Base-by-base conservation (phyloP, 2,113 vertebrate species). In the Brachirus orientalis region DNA sequence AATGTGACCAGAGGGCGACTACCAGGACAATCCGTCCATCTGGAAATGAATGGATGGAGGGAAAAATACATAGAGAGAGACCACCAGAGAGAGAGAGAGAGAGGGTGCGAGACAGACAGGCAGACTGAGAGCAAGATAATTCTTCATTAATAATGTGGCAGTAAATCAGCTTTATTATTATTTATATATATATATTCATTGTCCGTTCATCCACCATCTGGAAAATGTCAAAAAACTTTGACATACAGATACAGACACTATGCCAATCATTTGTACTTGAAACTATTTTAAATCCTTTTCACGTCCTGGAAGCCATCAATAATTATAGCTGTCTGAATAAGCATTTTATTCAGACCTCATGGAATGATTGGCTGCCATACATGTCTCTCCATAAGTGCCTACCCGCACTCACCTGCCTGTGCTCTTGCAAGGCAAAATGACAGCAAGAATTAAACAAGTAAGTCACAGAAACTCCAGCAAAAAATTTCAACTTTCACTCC, bases 1-100 rank as follows among this genome's bases (percentile, higher is more conserved):
- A 92, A 90, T 84, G 86, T 88, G 89, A 83, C 91, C 75, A 19
- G 67, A 83, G 86, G 91, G 89, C 75, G 47, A 82, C 60, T 41
- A 43, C 55, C 44, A 73, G 75, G 82, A 82, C 79, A 80, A 83
- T 85, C 77, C 68, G 85, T 72, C 82, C 84, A 79, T 86, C 70
- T 84, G 80, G 69, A 69, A 79, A 79, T 79, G 68, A 84, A 76
- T 79, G 63, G 64, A 68, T 64, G 16, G 53, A 58, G 51, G 60
- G 60, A 67, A 56, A 84, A 63, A 66, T 3, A n/a, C 16, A 66
- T 48, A 48, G 57, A 62, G 63, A 38, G 38, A 47, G 44, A 64
- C 58, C 58, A 60, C 58, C 33, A 17, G 53, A 46, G 40, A 53
- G 64, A 43, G 52, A 46, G 3, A 57, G 14, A 33, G 52, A 46